phyloP scores from a whole-genome alignment of 1,140 invertebrate genomes.

The Ips typographus region DNA sequence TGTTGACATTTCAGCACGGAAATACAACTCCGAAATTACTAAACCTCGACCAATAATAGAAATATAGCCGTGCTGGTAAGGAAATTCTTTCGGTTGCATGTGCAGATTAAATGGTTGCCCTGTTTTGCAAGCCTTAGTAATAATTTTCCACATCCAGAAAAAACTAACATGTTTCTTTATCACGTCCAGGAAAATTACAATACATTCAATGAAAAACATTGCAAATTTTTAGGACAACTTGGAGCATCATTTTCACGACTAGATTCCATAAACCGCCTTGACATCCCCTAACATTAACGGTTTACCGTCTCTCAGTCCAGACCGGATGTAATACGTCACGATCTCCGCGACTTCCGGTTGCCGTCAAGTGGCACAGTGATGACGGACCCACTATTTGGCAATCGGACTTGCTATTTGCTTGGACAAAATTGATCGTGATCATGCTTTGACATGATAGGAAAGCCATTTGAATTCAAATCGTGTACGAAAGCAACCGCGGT shows the following conservation, averaged over 20 bases:
- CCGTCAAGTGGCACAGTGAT: slow-evolving; percentile 40
- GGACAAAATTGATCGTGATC: background rate
- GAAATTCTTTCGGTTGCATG: slow-evolving; percentile 19
- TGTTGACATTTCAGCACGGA: slow-evolving; percentile 35
- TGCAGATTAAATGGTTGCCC: background rate
- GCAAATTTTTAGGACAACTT: no score
- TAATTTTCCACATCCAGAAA: no score
- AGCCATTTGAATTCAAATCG: background rate
- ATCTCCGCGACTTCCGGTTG: slow-evolving; percentile 37
- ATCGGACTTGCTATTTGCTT: background rate
- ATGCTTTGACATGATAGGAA: slow-evolving; percentile 1
- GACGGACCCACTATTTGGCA: slow-evolving; percentile 42
- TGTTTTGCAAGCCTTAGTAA: no score
- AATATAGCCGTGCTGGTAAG: slow-evolving; percentile 5
- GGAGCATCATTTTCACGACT: background rate
- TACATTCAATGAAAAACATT: no score
- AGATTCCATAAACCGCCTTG: background rate
- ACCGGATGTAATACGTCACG: slow-evolving; percentile 36
- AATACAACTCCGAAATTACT: slow-evolving; percentile 19
- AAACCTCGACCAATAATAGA: slow-evolving; percentile 17
- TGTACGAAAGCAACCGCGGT: background rate
- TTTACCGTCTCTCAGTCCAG: background rate
- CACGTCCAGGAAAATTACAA: no score
- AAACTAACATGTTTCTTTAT: no score
- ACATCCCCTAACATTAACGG: slow-evolving; percentile 3